Conservation (phyloP, 2,888 invertebrate genomes). For the Caenorhabditis macrosperma region DNA sequence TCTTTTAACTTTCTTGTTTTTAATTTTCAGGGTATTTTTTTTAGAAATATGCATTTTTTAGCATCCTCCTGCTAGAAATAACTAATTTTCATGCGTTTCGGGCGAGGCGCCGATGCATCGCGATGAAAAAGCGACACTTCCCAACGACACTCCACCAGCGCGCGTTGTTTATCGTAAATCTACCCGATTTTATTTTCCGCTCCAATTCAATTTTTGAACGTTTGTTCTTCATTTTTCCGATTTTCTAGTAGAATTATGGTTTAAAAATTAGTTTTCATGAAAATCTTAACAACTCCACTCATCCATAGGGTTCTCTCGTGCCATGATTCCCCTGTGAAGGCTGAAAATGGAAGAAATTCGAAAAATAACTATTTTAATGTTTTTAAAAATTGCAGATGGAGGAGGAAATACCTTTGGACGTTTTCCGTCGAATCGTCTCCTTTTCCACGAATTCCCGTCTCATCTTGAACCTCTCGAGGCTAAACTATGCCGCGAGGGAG, state of each 20-base stretch:
- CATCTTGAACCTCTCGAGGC: conserved; percentile 13
- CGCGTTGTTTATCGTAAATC: too few relatives aligned
- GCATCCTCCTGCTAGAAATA: too few relatives aligned
- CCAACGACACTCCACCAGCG: not conserved
- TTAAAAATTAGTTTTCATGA: too few relatives aligned
- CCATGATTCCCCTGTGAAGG: too few relatives aligned
- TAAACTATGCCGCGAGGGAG: conserved; percentile 1
- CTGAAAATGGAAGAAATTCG: too few relatives aligned
- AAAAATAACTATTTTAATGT: not conserved
- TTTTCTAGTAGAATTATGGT: not conserved
- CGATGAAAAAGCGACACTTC: not conserved
- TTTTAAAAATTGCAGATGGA: conserved; percentile 24
- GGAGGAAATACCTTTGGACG: conserved; percentile 24
- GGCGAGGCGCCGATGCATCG: too few relatives aligned
- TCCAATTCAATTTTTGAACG: not conserved
- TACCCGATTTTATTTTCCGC: not conserved
- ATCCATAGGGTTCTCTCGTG: not conserved
- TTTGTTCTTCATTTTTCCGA: not conserved
- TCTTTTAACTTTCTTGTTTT: too few relatives aligned
- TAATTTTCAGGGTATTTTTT: too few relatives aligned
- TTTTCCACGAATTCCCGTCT: conserved; percentile 31
- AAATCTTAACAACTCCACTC: too few relatives aligned
- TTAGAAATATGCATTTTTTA: not conserved
- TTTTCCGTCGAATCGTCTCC: conserved; percentile 33
- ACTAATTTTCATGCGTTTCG: too few relatives aligned